Evolutionary conservation across 2,113 vertebrate genomes (phyloP).

Genomic region (Myotis davidii): DNA sequence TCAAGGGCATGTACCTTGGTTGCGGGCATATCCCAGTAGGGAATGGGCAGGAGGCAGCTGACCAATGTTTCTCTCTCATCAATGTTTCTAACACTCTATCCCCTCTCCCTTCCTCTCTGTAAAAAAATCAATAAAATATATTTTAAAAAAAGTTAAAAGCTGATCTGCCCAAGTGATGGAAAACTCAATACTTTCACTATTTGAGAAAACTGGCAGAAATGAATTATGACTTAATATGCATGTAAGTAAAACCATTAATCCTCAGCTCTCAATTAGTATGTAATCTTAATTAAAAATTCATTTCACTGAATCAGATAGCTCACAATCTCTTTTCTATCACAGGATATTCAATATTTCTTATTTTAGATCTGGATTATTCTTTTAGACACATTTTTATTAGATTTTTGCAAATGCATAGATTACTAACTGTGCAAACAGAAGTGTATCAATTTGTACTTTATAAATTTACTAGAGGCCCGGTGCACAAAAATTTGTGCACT

Average conservation of each 20-base stretch:
- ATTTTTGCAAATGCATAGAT: conserved; percentile 22
- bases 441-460: neutral
- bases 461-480: too few species aligned
- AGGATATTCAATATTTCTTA: conserved; percentile 47
- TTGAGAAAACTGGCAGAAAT: neutral
- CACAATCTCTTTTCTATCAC: neutral
- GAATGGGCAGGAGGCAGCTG: too few species aligned
- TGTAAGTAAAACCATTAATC: neutral
- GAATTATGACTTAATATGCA: conserved; percentile 28
- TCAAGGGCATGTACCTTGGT: too few species aligned
- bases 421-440: neutral
- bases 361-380: conserved; percentile 15
- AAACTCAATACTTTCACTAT: neutral
- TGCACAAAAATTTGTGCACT: too few species aligned
- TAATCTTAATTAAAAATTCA: conserved; percentile 29
- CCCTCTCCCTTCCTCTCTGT: too few species aligned
- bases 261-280: conserved; percentile 13
- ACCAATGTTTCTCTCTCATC: too few species aligned
- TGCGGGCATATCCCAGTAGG: too few species aligned
- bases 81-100: too few species aligned
- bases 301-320: conserved; percentile 31
- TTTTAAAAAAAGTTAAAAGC: neutral
- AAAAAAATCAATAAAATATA: too few species aligned
- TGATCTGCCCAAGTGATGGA: neutral
- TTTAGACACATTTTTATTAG: conserved; percentile 22